Conservation (phyloP, 2,797 vertebrate genomes). For the Gobionotothen gibberifrons region DNA sequence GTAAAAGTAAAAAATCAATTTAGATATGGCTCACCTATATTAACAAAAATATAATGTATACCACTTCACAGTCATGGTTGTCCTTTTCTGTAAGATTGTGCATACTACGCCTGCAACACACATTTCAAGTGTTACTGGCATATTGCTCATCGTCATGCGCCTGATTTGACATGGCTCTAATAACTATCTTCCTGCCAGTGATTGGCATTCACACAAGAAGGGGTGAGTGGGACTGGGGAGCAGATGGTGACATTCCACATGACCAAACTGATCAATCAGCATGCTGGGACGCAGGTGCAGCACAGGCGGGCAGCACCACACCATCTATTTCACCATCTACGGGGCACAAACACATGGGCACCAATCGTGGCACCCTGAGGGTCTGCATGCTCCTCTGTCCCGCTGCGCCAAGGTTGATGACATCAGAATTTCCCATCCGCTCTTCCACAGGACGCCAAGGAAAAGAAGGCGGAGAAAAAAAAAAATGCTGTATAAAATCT, state of each 20-base stretch:
- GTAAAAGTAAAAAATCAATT: background rate
- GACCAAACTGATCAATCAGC: constrained; percentile 99
- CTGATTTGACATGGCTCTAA: constrained; percentile 85
- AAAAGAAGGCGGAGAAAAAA: constrained; percentile 32
- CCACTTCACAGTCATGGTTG: constrained; percentile 26
- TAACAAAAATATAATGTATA: background rate
- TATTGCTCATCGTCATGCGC: constrained; percentile 74
- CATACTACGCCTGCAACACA: constrained; percentile 73
- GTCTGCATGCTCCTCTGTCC: constrained; percentile 89
- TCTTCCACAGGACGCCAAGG: constrained; percentile 87
- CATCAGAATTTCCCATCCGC: constrained; percentile 99
- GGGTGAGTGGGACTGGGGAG: constrained; percentile 88
- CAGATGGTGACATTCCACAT: constrained; percentile 99
- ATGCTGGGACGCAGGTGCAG: constrained; percentile 97
- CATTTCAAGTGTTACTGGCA: constrained; percentile 74
- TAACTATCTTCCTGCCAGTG: constrained; percentile 83
- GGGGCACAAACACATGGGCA: constrained; percentile 98
- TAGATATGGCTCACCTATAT: background rate
- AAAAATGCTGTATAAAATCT: constrained; percentile 42
- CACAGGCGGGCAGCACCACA: constrained; percentile 96
- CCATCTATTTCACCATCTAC: constrained; percentile 97
- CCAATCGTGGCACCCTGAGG: constrained; percentile 94
- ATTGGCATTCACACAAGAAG: constrained; percentile 82
- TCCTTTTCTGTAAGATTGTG: constrained; percentile 64
- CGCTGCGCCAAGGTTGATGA: constrained; percentile 97